phyloP scores from a whole-genome alignment of 1,140 invertebrate genomes.

The Drosophila baimaii region DNA sequence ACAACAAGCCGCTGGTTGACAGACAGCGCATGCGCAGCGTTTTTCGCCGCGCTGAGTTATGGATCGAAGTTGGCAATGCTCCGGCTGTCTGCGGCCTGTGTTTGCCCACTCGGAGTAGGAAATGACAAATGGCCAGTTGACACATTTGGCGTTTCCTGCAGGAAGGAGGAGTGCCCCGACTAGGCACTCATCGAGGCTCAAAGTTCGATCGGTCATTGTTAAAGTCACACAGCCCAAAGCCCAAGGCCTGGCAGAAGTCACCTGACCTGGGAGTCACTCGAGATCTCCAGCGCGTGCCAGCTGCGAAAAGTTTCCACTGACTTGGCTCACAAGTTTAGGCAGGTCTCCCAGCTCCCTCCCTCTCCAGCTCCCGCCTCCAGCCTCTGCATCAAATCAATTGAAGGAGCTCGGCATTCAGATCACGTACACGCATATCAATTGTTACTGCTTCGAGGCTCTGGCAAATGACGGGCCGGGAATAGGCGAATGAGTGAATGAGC shows the following conservation, averaged over 20 bases:
- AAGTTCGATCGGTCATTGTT: neutral
- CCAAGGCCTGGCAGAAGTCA: too few species aligned
- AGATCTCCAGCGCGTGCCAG: conserved; percentile 30
- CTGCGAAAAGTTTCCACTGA: conserved; percentile 27
- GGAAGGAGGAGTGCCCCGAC: conserved; percentile 5
- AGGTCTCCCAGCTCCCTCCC: neutral
- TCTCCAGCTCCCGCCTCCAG: neutral
- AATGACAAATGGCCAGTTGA: conserved; percentile 68
- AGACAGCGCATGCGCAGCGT: conserved; percentile 41
- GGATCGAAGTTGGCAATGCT: conserved; percentile 26
- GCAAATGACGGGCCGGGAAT: conserved; percentile 64
- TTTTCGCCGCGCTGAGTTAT: conserved; percentile 35
- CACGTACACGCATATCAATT: conserved; percentile 79
- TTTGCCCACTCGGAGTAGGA: conserved; percentile 54
- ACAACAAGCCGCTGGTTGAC: conserved; percentile 26
- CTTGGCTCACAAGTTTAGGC: conserved; percentile 5
- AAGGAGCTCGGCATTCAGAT: conserved; percentile 51
- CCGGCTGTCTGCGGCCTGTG: conserved; percentile 46
- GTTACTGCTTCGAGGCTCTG: conserved; percentile 70
- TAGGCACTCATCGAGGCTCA: neutral
- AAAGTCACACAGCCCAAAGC: too few species aligned
- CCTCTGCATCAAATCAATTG: conserved; percentile 61
- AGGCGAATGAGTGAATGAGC: conserved; percentile 36
- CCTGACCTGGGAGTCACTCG: neutral
- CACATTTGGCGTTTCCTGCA: conserved; percentile 34